Base-by-base conservation (phyloP, 2,888 invertebrate species). In the Panzeria rudis region DNA sequence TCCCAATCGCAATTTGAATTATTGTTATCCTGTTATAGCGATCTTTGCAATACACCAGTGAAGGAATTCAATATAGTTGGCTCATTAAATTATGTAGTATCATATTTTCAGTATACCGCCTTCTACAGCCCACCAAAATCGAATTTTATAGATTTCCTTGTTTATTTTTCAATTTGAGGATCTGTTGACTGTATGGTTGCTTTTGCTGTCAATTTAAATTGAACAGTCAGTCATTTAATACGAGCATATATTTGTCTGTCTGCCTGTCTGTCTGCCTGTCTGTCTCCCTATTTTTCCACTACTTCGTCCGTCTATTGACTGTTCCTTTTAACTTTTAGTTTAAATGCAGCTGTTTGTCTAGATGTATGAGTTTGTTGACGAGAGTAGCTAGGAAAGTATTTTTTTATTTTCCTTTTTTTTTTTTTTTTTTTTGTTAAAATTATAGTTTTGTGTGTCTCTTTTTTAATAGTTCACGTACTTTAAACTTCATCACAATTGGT, bases 121-220 rank as follows among this genome's bases (percentile, higher is more conserved):
- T 13, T 44, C n/a, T 6, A 4, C 20, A 50, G 59, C 52, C 32
- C 1, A 41, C 41, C 23, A 41, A 11, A 41, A 52, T 17, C n/a
- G 0, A 2, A 41, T 44, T 56, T 59, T 44, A 20, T 44, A 56
- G 32, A 47, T 44, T 54, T 68, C 25, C 52, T 23, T 15, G 32
- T 2, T 76, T 56, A 38, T 71, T 76, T 71, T 64, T 71, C 47
- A 56, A 56, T 83, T 77, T 77, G 56, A 66, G 64, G 82, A 85
- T 85, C 78, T 85, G 78, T 75, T 82, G 82, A 79, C 75, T 85
- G 29, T 75, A 71, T 82, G 82, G 78, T 61, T 82, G 85, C 82
- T 61, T 82, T 75, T 78, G 78, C 85, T 85, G 85, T 85, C 85
- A 85, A 85, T 85, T 85, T 82, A 85, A 85, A 82, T 85, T 85